Conservation (phyloP, 2,113 vertebrate genomes). For the Lipotes vexillifer region DNA sequence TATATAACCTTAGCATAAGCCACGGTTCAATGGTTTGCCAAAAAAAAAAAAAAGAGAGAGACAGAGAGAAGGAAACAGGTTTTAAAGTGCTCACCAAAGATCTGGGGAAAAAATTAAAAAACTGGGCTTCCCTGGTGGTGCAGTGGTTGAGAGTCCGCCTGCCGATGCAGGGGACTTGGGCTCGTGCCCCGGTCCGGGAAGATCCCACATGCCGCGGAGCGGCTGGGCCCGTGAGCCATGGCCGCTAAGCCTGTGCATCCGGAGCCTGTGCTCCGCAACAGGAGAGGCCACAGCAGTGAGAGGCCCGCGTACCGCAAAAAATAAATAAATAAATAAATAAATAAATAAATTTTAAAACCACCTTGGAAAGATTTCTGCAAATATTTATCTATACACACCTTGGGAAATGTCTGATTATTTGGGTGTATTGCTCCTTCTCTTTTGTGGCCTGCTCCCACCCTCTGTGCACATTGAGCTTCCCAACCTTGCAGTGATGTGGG, state of each 20-base stretch:
- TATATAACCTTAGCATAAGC: slow-evolving; percentile 23
- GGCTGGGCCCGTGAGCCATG: too few species aligned
- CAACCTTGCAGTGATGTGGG: background rate
- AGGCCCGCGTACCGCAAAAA: too few species aligned
- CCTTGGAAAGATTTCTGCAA: background rate
- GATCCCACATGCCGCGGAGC: too few species aligned
- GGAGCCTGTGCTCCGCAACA: too few species aligned
- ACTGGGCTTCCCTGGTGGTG: too few species aligned
- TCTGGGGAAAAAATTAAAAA: background rate
- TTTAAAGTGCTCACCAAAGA: slow-evolving; percentile 13
- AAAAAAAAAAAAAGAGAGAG: background rate
- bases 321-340: too few species aligned
- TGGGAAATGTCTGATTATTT: background rate
- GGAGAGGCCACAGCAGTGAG: too few species aligned
- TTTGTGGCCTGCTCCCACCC: background rate
- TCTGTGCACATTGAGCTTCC: background rate
- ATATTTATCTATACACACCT: background rate
- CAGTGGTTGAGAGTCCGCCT: too few species aligned
- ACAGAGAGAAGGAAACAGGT: background rate
- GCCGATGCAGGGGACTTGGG: too few species aligned
- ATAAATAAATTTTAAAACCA: too few species aligned
- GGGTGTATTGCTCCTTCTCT: background rate
- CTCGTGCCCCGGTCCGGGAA: too few species aligned
- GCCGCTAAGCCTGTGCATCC: too few species aligned
- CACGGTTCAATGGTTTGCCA: background rate